Conservation (phyloP, 2,797 vertebrate species). For the Intellagama lesueurii region DNA sequence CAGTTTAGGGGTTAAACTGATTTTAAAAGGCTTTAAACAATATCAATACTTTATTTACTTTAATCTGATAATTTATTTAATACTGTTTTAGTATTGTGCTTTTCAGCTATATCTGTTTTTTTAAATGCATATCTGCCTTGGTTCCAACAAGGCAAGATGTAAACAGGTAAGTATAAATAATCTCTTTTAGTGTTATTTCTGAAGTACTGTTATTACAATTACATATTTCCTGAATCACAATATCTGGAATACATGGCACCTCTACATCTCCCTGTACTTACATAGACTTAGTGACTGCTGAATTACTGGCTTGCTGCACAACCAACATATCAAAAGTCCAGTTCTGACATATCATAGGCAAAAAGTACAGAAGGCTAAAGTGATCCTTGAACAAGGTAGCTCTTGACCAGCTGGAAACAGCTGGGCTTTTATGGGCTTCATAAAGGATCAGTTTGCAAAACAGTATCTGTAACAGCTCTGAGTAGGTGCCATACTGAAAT, state of each 20-base stretch:
- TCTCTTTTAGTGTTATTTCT: not conserved
- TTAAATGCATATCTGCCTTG: no score
- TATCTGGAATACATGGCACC: not conserved
- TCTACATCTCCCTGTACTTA: not conserved
- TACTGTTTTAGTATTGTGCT: no score
- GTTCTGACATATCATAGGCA: not conserved
- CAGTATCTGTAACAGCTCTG: conserved; percentile 21
- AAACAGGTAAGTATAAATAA: not conserved
- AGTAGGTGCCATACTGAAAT: not conserved
- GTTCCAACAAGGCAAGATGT: no score
- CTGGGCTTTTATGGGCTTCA: not conserved
- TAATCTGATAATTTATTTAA: no score
- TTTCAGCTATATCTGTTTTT: no score
- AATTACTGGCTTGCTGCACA: no score
- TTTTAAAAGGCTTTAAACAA: no score
- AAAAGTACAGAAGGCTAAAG: not conserved
- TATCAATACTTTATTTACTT: no score
- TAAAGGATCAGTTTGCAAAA: not conserved
- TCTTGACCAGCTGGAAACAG: not conserved
- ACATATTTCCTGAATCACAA: not conserved
- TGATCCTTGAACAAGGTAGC: not conserved
- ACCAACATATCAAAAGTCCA: not conserved
- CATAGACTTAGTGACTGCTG: not conserved
- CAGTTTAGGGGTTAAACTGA: no score
- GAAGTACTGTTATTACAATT: not conserved